phyloP scores from a whole-genome alignment of 2,797 vertebrate genomes.

The Sebastes iracundus region DNA sequence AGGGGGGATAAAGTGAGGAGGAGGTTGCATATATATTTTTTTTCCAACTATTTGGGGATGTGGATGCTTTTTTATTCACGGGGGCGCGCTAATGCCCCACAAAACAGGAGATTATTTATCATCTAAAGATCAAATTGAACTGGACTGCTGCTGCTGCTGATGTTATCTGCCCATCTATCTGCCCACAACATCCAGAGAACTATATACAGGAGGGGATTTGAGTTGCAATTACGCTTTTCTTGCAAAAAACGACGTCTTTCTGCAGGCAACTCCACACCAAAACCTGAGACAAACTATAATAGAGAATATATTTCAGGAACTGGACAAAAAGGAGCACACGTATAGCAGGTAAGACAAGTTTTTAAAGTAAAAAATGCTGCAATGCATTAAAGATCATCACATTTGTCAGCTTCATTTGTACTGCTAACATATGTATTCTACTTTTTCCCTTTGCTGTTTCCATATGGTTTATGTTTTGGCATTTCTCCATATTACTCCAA shows the following conservation, averaged over 20 bases:
- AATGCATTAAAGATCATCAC: neutral
- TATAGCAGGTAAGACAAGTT: slow-evolving; percentile 61
- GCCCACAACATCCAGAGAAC: slow-evolving; percentile 47
- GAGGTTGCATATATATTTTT: slow-evolving; percentile 3
- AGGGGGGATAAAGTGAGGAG: slow-evolving; percentile 55
- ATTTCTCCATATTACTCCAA: no score
- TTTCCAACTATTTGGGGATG: slow-evolving; percentile 65
- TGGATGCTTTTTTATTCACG: slow-evolving; percentile 37
- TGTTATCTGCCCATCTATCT: slow-evolving; percentile 34
- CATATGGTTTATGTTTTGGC: no score
- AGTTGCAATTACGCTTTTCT: slow-evolving; percentile 54
- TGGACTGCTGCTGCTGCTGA: slow-evolving; percentile 54
- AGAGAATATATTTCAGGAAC: slow-evolving; percentile 29
- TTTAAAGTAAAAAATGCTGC: neutral
- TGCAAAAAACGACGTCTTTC: slow-evolving; percentile 38
- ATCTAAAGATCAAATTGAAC: slow-evolving; percentile 34
- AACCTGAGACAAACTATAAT: slow-evolving; percentile 52
- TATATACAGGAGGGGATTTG: slow-evolving; percentile 18
- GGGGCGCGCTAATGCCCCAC: slow-evolving; percentile 38
- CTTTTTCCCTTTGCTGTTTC: no score
- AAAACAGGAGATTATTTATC: slow-evolving; percentile 19
- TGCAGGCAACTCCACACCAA: neutral
- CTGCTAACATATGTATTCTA: no score
- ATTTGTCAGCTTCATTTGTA: neutral
- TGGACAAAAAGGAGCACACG: neutral